Conservation (phyloP, 2,888 invertebrate species). For the Petrolisthes cinctipes region DNA sequence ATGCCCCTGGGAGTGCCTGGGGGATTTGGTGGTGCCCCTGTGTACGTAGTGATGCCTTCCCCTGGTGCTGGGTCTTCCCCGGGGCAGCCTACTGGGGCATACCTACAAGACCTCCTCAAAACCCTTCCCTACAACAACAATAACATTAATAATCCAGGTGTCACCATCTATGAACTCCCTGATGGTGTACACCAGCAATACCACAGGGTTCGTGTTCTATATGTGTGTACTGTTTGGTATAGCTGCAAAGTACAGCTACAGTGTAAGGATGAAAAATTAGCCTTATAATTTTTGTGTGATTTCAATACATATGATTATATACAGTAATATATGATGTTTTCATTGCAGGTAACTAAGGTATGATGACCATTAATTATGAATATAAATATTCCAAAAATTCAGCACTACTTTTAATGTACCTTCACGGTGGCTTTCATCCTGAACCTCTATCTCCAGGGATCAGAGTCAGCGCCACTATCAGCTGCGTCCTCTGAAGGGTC, state of each 20-base stretch:
- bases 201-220: not conserved
- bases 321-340: no score
- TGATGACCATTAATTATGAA: no score
- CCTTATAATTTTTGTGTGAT: no score
- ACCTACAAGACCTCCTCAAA: slow-evolving; percentile 18
- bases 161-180: slow-evolving; percentile 50
- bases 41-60: slow-evolving; percentile 50
- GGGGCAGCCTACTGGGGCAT: not conserved
- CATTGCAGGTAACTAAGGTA: no score
- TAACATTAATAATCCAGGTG: slow-evolving; percentile 12
- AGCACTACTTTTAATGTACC: no score
- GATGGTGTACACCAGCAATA: slow-evolving; percentile 21
- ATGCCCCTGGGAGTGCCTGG: slow-evolving; percentile 21
- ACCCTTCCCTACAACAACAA: slow-evolving; percentile 30
- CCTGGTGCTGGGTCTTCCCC: slow-evolving; percentile 5
- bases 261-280: no score
- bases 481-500: slow-evolving; percentile 34
- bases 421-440: not conserved
- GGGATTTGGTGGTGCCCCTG: slow-evolving; percentile 36
- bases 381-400: no score
- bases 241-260: no score
- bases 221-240: no score
- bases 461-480: slow-evolving; percentile 34
- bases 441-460: slow-evolving; percentile 24
- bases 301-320: no score